These are phyloP conservation scores for Phainopepla nitens DNA, from an alignment of 2,113 vertebrate genomes.

Conservation along the genomic window DNA sequence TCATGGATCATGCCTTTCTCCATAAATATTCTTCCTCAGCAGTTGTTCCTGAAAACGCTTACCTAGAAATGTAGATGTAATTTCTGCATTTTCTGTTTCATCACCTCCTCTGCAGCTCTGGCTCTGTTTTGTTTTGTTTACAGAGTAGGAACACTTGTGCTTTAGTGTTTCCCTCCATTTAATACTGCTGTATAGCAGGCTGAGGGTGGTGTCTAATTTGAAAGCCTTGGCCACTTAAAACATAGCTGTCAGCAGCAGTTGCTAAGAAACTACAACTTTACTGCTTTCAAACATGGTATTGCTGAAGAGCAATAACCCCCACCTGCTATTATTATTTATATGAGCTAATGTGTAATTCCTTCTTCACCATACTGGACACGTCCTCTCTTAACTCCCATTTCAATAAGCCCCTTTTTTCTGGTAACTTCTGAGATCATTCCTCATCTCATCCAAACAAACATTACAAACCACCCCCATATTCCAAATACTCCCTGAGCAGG, in stretches of 20 bases:
- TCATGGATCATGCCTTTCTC: neutral
- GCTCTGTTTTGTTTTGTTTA: neutral
- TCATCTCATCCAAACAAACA: neutral
- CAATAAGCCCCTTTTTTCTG: neutral
- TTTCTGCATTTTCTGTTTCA: constrained; percentile 6
- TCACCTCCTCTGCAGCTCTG: neutral
- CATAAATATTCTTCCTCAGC: neutral
- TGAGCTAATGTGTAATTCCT: constrained; percentile 27
- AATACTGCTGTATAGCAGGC: neutral
- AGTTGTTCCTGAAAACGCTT: neutral
- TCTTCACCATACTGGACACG: constrained; percentile 23
- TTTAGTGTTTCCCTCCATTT: neutral
- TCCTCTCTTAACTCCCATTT: neutral
- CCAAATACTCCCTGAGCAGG: neutral
- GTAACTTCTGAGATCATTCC: neutral
- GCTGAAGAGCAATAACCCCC: constrained; percentile 28
- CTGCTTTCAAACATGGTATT: neutral
- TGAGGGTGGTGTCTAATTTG: neutral
- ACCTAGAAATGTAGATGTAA: neutral
- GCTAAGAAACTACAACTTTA: constrained; percentile 56
- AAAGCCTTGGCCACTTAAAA: constrained; percentile 23
- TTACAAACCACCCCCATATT: neutral
- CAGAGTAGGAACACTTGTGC: neutral
- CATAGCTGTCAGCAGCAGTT: constrained; percentile 15
- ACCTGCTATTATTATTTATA: constrained; percentile 58